A percentile compares a stretch with the other conserved stretches of the same genome.
Conservation (phyloP, 2,888 invertebrate genomes). For the Scaptomyza flava region DNA sequence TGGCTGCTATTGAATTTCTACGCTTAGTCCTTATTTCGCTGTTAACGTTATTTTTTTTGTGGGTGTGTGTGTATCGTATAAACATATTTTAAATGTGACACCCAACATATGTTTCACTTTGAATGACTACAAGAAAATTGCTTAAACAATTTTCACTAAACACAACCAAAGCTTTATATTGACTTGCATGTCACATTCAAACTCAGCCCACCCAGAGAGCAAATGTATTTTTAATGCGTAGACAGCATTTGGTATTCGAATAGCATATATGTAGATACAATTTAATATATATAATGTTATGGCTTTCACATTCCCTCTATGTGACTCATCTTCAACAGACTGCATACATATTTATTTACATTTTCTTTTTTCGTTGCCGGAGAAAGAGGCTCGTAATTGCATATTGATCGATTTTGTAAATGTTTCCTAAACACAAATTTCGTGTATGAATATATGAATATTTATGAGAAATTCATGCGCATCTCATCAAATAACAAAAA, state of each 20-base stretch:
- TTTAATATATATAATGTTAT: slow-evolving; percentile 48
- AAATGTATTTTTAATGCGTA: slow-evolving; percentile 57
- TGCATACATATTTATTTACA: slow-evolving; percentile 51
- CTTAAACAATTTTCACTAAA: slow-evolving; percentile 73
- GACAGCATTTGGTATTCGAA: slow-evolving; percentile 53
- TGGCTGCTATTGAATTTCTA: slow-evolving; percentile 46
- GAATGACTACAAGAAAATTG: slow-evolving; percentile 72
- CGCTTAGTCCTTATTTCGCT: slow-evolving; percentile 2
- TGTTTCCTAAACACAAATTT: slow-evolving; percentile 36
- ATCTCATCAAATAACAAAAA: slow-evolving; percentile 41
- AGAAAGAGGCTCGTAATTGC: slow-evolving; percentile 63
- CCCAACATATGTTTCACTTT: slow-evolving; percentile 75
- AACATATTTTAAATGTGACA: slow-evolving; percentile 68
- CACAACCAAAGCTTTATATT: slow-evolving; percentile 27
- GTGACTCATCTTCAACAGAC: neutral
- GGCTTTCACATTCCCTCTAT: slow-evolving; percentile 2
- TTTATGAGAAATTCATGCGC: slow-evolving; percentile 51
- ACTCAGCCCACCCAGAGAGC: slow-evolving; percentile 14
- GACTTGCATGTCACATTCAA: neutral
- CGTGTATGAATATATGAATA: slow-evolving; percentile 16
- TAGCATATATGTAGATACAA: slow-evolving; percentile 35
- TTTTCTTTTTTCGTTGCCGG: slow-evolving; percentile 1
- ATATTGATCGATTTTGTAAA: slow-evolving; percentile 74
- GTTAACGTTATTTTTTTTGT: slow-evolving; percentile 15
- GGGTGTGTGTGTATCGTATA: slow-evolving; percentile 25